A percentile compares a stretch with the other conserved stretches of the same genome.
Evolutionary conservation across 2,797 vertebrate species (phyloP).

Genomic region (Anolis apletophallus): DNA sequence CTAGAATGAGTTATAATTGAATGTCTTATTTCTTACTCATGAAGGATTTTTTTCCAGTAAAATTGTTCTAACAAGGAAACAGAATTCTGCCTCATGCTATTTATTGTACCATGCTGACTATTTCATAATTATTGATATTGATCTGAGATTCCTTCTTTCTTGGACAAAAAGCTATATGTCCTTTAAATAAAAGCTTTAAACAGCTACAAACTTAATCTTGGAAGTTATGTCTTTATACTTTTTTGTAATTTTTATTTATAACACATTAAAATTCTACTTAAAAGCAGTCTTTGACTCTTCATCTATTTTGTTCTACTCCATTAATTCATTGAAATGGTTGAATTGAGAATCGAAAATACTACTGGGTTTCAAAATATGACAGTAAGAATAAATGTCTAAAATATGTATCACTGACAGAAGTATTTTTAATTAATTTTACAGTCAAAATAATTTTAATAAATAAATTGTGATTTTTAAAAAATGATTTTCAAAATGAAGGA

Average conservation of each 20-base stretch:
- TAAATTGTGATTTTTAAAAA: too few species aligned
- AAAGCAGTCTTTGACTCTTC: not conserved
- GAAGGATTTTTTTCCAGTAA: fast-evolving
- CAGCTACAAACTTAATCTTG: not conserved
- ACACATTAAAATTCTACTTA: not conserved
- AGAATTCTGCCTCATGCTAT: not conserved
- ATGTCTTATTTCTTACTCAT: not conserved
- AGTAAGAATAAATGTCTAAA: not conserved
- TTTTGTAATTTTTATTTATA: not conserved
- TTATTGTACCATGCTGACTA: not conserved
- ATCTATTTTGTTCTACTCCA: fast-evolving
- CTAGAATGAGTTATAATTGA: not conserved
- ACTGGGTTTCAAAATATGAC: not conserved
- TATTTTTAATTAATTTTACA: not conserved
- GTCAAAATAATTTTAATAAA: not conserved
- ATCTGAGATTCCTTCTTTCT: not conserved
- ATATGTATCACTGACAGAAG: not conserved
- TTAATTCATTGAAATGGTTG: not conserved
- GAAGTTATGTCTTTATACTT: not conserved
- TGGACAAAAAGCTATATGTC: not conserved
- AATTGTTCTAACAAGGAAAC: fast-evolving
- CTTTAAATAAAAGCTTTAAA: not conserved
- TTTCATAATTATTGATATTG: not conserved
- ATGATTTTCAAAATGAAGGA: too few species aligned
- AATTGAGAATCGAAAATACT: not conserved